Percentiles rank a stretch among this genome's conserved stretches.
Evolutionary conservation across 2,797 vertebrate genomes (phyloP).

Genomic region (Austrolebias charrua): DNA sequence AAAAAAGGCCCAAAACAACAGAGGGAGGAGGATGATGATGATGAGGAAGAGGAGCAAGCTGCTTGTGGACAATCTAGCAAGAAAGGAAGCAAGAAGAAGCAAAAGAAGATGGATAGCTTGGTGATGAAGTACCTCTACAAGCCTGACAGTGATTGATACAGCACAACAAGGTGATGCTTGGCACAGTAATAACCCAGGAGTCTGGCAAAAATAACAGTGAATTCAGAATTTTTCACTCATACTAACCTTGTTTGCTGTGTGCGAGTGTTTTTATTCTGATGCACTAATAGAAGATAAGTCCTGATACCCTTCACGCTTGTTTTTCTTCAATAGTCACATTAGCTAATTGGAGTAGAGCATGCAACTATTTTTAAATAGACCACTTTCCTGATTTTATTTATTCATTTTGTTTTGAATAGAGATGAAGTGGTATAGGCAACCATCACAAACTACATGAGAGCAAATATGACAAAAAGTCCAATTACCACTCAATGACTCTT

Average conservation of each 20-base stretch:
- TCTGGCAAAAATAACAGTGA: conserved; percentile 7
- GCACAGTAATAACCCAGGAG: conserved; percentile 75
- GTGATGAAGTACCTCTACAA: conserved; percentile 98
- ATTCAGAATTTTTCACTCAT: conserved; percentile 19
- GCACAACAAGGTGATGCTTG: conserved; percentile 82
- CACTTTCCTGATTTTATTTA: neutral
- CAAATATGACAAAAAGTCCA: neutral
- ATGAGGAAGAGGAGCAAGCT: conserved; percentile 52
- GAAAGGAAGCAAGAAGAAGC: conserved; percentile 87
- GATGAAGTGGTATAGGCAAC: neutral
- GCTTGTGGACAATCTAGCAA: conserved; percentile 57
- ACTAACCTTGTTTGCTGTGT: conserved; percentile 44
- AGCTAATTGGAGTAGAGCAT: conserved; percentile 9
- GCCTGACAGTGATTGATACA: conserved; percentile 91
- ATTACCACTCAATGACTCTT: neutral
- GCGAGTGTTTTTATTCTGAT: conserved; percentile 5
- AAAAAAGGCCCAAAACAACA: conserved; percentile 79
- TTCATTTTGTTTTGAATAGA: neutral
- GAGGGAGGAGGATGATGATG: conserved; percentile 18
- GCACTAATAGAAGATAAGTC: conserved; percentile 12
- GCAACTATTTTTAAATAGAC: neutral
- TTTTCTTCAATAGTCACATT: conserved; percentile 5
- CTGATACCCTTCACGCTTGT: neutral
- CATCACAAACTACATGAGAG: neutral
- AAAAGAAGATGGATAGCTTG: conserved; percentile 90